These are phyloP conservation scores for Sipha flava DNA, from an alignment of 1,140 invertebrate species.

Conservation along the genomic window DNA sequence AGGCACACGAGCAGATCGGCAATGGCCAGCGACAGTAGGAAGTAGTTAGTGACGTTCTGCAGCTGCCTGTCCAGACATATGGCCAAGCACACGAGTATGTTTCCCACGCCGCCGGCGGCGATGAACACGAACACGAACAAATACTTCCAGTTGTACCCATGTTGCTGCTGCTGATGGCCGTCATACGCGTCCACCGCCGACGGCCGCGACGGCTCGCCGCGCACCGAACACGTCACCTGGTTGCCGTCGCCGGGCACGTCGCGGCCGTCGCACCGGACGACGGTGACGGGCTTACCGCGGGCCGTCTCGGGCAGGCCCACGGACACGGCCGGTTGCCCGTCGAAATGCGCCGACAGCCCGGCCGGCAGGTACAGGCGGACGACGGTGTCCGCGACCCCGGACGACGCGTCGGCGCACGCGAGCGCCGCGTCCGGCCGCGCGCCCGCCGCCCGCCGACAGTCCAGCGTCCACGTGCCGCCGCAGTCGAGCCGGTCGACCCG, in stretches of 20 bases:
- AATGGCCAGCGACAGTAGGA: slow-evolving; percentile 83
- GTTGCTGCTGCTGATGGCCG: no score
- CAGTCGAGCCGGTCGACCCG: not conserved
- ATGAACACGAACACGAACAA: slow-evolving; percentile 72
- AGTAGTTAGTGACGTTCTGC: slow-evolving; percentile 91
- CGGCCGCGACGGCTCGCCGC: slow-evolving; percentile 5
- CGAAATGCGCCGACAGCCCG: not conserved
- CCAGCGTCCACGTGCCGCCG: not conserved
- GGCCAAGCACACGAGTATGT: slow-evolving; percentile 83
- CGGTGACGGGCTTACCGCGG: not conserved
- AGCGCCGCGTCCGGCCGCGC: not conserved
- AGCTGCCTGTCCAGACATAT: slow-evolving; percentile 73
- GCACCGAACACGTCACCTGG: not conserved
- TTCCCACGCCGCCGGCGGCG: slow-evolving; percentile 77
- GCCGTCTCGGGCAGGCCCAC: not conserved
- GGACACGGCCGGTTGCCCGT: not conserved
- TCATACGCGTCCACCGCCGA: slow-evolving; percentile 36
- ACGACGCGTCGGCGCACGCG: not conserved
- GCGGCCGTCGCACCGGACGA: not conserved
- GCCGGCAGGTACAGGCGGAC: slow-evolving; percentile 5
- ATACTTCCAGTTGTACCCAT: slow-evolving; percentile 63
- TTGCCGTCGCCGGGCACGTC: not conserved
- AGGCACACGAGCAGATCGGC: slow-evolving; percentile 85
- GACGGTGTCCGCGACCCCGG: not conserved
- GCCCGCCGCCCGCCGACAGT: not conserved